Evolutionary conservation across 2,113 vertebrate genomes (phyloP).

Genomic region (Machaerirhynchus nigripectus): DNA sequence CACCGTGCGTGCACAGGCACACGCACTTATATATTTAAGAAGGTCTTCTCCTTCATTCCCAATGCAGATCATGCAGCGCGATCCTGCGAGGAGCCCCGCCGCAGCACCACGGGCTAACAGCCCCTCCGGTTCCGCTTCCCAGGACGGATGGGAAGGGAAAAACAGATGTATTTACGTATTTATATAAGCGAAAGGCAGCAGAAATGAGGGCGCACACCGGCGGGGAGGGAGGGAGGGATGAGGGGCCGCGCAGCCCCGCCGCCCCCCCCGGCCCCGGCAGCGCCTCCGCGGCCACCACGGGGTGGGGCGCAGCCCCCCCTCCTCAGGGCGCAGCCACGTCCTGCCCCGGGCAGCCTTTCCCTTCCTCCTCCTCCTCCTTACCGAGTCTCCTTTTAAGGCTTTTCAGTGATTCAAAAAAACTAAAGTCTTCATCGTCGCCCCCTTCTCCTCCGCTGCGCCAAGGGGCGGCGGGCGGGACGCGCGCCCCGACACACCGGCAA

Average conservation of each 20-base stretch:
- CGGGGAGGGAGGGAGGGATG: background rate
- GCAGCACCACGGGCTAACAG: conserved; percentile 53
- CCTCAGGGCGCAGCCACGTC: conserved; percentile 54
- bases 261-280: background rate
- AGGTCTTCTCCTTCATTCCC: conserved; percentile 73
- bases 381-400: conserved; percentile 61
- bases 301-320: conserved; percentile 56
- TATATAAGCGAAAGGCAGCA: background rate
- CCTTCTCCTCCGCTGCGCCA: conserved; percentile 38
- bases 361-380: conserved; percentile 26
- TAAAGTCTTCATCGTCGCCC: conserved; percentile 56
- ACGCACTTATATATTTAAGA: background rate
- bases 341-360: conserved; percentile 35
- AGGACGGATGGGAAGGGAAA: background rate
- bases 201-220: background rate
- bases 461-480: conserved; percentile 14
- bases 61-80: conserved; percentile 72
- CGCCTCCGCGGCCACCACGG: conserved; percentile 32
- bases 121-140: conserved; percentile 43
- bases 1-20: background rate
- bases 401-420: conserved; percentile 45
- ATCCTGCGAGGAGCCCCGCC: conserved; percentile 67
- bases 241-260: conserved; percentile 1
- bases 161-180: background rate
- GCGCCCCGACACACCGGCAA: background rate